Conservation (phyloP, 2,113 vertebrate genomes). For the Montifringilla adamsi region DNA sequence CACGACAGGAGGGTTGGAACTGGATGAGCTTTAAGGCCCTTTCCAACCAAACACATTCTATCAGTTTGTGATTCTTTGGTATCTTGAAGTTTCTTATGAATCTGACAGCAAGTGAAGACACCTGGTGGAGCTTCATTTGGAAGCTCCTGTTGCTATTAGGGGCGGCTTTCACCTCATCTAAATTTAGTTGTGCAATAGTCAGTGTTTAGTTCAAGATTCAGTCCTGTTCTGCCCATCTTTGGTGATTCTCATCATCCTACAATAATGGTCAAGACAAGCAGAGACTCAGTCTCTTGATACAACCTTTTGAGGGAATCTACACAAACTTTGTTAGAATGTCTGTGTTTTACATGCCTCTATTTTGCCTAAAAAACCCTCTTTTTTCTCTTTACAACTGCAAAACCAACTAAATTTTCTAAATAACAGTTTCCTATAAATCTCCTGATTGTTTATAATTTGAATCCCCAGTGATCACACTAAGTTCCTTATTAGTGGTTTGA, state of each 20-base stretch:
- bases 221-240: neutral
- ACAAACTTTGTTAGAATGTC: neutral
- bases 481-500: neutral
- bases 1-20: neutral
- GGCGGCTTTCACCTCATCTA: neutral
- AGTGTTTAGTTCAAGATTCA: neutral
- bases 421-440: neutral
- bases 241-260: neutral
- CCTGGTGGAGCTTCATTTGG: neutral
- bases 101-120: neutral
- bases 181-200: neutral
- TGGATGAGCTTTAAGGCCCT: neutral
- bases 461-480: neutral
- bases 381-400: neutral
- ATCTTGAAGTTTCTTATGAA: neutral
- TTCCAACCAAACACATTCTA: neutral
- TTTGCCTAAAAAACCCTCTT: neutral
- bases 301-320: neutral
- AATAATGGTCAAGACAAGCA: neutral
- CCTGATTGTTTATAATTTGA: neutral
- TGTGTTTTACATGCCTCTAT: neutral
- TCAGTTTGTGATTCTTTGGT: neutral
- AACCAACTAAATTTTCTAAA: neutral
- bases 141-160: neutral
- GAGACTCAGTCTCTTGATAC: accelerated